Base-by-base conservation (phyloP, 2,113 vertebrate species). In the Hippocampus abdominalis region DNA sequence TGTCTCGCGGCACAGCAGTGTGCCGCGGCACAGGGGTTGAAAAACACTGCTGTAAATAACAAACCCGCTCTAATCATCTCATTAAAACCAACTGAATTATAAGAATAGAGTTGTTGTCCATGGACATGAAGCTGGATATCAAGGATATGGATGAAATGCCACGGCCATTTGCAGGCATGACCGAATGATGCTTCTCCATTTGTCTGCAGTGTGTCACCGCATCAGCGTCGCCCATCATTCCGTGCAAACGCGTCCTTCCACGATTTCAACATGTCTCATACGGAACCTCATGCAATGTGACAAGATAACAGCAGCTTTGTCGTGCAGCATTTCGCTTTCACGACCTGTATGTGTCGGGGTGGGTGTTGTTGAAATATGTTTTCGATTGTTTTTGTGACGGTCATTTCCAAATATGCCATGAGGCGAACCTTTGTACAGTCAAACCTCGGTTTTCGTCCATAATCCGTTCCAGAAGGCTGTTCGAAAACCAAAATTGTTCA, bases 241-340 rank as follows among this genome's bases (percentile, higher is more conserved):
- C 44, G 39, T 69, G 68, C 77, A 82, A 84, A 86, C 83, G 80
- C 83, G 66, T 82, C 86, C 85, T 84, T 65, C 67, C 71, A 77
- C 72, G 67, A 83, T 71, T 83, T 75, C 72, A 56, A 64, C 61
- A 49, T 63, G 18, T 64, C 46, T 64, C 59, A 57, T 39, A 21
- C 71, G 53, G 67, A 42, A 78, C 67, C 40, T 66, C 49, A 57
- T 44, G 9, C 0, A 61, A 70, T 62, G 53, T 75, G 61, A 61
- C 25, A 72, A 59, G 48, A 68, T 29, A 20, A 29, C 66, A 29
- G 36, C 25, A 49, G 64, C 29, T 72, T 71, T 39, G 59, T 40
- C 70, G 54, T 65, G 3, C 42, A 68, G 48, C 67, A 49, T 74
- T 57, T 51, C 70, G 44, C 51, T 49, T 23, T 10, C 2, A 61